Evolutionary conservation across 2,888 invertebrate species (phyloP).

Genomic region (Sphaerophoria taeniata): DNA sequence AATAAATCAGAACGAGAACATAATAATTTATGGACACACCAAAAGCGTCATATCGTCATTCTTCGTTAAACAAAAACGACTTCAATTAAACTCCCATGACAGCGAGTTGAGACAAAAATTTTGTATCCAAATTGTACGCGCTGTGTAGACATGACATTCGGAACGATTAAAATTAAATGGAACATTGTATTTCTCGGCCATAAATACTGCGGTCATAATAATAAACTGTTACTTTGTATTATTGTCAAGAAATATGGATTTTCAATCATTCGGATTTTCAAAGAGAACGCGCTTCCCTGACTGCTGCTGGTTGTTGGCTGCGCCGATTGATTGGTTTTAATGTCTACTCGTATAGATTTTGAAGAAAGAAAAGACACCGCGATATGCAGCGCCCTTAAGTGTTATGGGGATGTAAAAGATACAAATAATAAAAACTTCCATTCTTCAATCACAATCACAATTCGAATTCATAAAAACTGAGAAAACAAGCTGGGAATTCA

Average conservation of each 20-base stretch:
- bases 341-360: conserved; percentile 3
- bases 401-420: conserved; percentile 36
- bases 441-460: conserved; percentile 35
- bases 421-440: conserved; percentile 25
- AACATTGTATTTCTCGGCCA: conserved; percentile 65
- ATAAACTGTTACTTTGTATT: conserved; percentile 62
- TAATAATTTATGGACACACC: conserved; percentile 48
- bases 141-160: conserved; percentile 5
- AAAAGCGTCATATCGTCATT: conserved; percentile 29
- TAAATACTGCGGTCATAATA: conserved; percentile 71
- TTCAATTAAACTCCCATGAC: conserved; percentile 67
- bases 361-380: background rate
- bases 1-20: conserved; percentile 68
- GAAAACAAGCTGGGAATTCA: conserved; percentile 14
- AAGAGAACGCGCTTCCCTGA: background rate
- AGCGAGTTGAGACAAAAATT: conserved; percentile 58
- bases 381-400: conserved; percentile 37
- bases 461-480: conserved; percentile 60
- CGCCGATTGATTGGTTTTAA: conserved; percentile 70
- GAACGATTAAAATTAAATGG: conserved; percentile 70
- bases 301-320: conserved; percentile 28
- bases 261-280: too few species aligned
- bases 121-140: conserved; percentile 51
- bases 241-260: conserved; percentile 24
- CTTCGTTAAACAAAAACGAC: conserved; percentile 49